Evolutionary conservation across 30 jellyfish, hydroid and myxozoan genomes (phyloP).

Genomic region (Rhopilema esculentum): DNA sequence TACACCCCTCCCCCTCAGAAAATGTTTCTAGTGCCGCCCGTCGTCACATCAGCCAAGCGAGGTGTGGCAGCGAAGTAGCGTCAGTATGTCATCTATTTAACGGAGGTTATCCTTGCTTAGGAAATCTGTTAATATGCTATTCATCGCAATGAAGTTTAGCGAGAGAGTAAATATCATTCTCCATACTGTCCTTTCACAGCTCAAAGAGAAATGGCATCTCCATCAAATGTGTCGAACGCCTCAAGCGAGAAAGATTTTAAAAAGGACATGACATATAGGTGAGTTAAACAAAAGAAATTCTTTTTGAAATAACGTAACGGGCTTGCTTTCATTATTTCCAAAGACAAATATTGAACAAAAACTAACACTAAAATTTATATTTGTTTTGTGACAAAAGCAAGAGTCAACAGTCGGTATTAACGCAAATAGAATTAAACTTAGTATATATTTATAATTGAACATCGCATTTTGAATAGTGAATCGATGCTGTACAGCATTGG

Average conservation of each 20-base stretch:
- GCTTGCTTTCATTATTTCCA: neutral
- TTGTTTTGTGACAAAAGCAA: neutral
- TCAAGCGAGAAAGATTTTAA: slow-evolving; percentile 55
- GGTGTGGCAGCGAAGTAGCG: too few relatives aligned
- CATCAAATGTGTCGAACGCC: slow-evolving; percentile 12
- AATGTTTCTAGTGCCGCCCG: too few relatives aligned
- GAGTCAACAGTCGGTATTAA: neutral
- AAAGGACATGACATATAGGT: slow-evolving; percentile 69
- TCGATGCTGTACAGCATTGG: too few relatives aligned
- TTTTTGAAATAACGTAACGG: neutral
- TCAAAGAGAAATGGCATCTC: slow-evolving; percentile 39
- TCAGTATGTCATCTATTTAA: neutral
- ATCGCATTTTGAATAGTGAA: too few relatives aligned
- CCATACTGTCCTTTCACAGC: slow-evolving; percentile 8
- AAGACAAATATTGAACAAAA: neutral
- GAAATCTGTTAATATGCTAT: neutral
- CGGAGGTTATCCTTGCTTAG: neutral
- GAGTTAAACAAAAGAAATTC: neutral
- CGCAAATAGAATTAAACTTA: neutral
- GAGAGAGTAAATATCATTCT: too few relatives aligned
- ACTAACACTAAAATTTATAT: neutral
- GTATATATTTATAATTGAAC: neutral
- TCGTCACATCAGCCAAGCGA: too few relatives aligned
- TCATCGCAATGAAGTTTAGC: neutral
- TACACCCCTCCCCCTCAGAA: too few relatives aligned